These are phyloP conservation scores for Melitaea athalia DNA, from an alignment of 2,888 invertebrate species.

Conservation along the genomic window DNA sequence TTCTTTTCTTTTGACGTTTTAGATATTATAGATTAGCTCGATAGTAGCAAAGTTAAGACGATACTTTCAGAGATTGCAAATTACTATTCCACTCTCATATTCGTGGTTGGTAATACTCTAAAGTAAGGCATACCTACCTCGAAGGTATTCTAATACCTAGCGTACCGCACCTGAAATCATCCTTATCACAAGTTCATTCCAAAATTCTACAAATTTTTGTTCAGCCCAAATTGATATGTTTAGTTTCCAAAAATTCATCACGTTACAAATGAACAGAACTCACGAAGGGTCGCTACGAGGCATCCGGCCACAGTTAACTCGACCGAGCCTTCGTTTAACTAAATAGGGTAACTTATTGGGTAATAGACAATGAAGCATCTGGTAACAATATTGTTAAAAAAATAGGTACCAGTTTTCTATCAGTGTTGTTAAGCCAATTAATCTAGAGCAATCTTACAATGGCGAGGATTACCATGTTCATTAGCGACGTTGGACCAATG, in stretches of 20 bases:
- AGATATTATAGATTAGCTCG: constrained; percentile 8
- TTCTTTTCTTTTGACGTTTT: constrained; percentile 6
- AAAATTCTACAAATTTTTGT: constrained; percentile 60
- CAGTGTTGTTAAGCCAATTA: constrained; percentile 14
- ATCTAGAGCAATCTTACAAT: constrained; percentile 64
- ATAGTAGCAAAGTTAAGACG: constrained; percentile 17
- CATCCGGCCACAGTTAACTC: constrained; percentile 79
- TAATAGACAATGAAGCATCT: constrained; percentile 27
- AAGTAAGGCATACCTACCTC: constrained; percentile 73
- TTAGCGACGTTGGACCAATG: constrained; percentile 51
- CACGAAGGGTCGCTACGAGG: constrained; percentile 59
- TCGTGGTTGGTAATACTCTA: constrained; percentile 54
- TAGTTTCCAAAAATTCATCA: constrained; percentile 77
- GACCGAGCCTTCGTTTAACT: constrained; percentile 58
- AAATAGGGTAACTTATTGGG: constrained; percentile 45
- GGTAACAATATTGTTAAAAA: constrained; percentile 5
- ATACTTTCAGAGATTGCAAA: background rate
- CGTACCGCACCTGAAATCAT: constrained; percentile 64
- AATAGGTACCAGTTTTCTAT: constrained; percentile 4
- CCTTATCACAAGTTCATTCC: constrained; percentile 75
- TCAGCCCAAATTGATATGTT: constrained; percentile 81
- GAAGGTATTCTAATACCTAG: constrained; percentile 65
- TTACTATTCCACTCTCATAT: constrained; percentile 44
- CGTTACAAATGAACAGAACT: constrained; percentile 56
- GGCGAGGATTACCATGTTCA: constrained; percentile 55